phyloP scores from a whole-genome alignment of 1,140 invertebrate species.

The Drosophila seguyi region DNA sequence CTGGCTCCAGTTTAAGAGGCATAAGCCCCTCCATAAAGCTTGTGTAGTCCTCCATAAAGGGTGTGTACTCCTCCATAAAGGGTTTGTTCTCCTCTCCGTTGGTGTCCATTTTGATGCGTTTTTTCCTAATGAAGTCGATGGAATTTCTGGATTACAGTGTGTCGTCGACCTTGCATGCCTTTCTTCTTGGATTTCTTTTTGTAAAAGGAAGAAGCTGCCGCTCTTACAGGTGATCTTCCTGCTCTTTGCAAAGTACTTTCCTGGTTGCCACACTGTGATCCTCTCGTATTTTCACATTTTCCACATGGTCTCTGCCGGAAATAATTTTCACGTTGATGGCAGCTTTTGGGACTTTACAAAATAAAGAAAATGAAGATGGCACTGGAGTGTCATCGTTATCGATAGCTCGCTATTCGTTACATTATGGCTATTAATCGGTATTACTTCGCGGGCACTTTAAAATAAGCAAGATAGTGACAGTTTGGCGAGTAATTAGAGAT shows the following conservation, averaged over 20 bases:
- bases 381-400: background rate
- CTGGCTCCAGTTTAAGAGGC: background rate
- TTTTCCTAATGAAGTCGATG: background rate
- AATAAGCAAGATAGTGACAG: background rate
- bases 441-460: background rate
- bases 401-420: background rate
- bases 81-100: background rate
- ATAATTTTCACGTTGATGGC: background rate
- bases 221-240: background rate
- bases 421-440: background rate
- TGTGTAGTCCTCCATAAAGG: background rate
- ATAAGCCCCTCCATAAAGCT: background rate
- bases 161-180: background rate
- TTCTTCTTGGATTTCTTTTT: background rate
- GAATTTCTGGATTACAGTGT: background rate
- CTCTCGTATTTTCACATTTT: too few relatives aligned
- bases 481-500: background rate
- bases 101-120: conserved; percentile 51
- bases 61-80: background rate
- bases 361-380: background rate
- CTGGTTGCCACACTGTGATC: background rate
- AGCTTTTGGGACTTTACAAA: too few relatives aligned
- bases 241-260: background rate
- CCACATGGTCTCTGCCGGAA: background rate
- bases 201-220: background rate